Evolutionary conservation across 2,113 vertebrate species (phyloP).

Genomic region (Vulpes vulpes): DNA sequence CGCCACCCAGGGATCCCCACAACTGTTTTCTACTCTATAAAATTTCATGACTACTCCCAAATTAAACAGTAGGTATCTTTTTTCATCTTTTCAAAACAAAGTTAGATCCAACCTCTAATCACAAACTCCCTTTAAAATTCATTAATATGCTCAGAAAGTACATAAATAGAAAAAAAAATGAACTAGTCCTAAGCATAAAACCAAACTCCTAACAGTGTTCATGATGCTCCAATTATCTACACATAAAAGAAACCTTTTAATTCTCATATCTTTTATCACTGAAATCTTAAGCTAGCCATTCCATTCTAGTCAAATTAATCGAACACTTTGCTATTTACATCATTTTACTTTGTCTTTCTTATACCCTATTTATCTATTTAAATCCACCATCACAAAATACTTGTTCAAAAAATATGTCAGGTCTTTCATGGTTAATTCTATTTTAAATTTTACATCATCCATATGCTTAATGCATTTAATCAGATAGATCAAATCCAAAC

Average conservation of each 20-base stretch:
- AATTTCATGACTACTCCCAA: background rate
- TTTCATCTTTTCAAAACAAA: conserved; percentile 22
- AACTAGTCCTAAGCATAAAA: background rate
- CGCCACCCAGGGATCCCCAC: too few relatives aligned
- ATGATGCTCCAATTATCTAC: background rate
- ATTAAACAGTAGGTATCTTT: background rate
- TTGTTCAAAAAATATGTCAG: conserved; percentile 23
- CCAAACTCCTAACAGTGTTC: background rate
- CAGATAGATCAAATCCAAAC: conserved; percentile 9
- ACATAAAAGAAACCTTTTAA: background rate
- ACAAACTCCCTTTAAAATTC: conserved; percentile 10
- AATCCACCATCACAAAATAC: conserved; percentile 13
- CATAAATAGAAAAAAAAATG: background rate
- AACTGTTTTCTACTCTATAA: conserved; percentile 19
- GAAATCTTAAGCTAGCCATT: background rate
- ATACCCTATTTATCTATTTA: conserved; percentile 66
- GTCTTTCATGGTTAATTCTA: background rate
- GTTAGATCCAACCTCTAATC: background rate
- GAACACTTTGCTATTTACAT: background rate
- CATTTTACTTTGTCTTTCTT: conserved; percentile 46
- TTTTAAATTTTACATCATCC: conserved; percentile 2
- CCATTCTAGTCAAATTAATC: background rate
- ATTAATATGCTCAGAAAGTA: conserved; percentile 39
- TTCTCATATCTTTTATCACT: background rate
- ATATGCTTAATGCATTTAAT: background rate